A percentile compares a stretch with the other conserved stretches of the same genome.
Conservation (phyloP, 2,888 invertebrate genomes). For the Electrophaes corylata region DNA sequence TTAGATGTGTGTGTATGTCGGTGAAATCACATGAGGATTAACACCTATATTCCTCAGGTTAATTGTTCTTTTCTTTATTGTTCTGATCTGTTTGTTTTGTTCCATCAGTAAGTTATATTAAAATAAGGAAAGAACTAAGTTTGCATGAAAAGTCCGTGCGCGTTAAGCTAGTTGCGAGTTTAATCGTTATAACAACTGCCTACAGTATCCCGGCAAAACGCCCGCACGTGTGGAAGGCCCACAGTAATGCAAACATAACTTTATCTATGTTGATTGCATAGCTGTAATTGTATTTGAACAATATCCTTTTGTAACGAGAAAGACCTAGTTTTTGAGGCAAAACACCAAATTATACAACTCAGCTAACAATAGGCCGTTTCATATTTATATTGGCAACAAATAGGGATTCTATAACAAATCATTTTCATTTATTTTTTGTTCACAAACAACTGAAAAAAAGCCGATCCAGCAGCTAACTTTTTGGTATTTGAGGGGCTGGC, state of each 20-base stretch:
- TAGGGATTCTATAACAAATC: slow-evolving; percentile 41
- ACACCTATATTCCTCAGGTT: no score
- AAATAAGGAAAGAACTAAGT: no score
- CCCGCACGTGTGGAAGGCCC: slow-evolving; percentile 7
- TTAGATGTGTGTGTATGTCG: no score
- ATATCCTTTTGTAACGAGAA: slow-evolving; percentile 78
- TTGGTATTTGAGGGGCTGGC: no score
- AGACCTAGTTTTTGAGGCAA: slow-evolving; percentile 77
- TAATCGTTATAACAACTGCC: neutral
- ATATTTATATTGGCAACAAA: slow-evolving; percentile 56
- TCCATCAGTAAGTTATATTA: no score
- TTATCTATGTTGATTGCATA: slow-evolving; percentile 78
- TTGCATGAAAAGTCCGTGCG: no score
- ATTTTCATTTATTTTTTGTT: slow-evolving; percentile 5
- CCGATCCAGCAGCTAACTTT: no score
- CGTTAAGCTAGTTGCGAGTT: no score
- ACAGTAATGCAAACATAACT: slow-evolving; percentile 44
- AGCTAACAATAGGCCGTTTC: slow-evolving; percentile 63
- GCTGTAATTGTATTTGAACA: slow-evolving; percentile 75
- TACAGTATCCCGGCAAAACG: neutral
- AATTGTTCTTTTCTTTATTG: no score
- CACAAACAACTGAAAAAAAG: no score
- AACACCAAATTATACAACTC: slow-evolving; percentile 72
- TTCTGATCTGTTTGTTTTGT: no score
- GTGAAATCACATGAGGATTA: no score